phyloP scores from a whole-genome alignment of 2,113 vertebrate species.

The Felis chaus region DNA sequence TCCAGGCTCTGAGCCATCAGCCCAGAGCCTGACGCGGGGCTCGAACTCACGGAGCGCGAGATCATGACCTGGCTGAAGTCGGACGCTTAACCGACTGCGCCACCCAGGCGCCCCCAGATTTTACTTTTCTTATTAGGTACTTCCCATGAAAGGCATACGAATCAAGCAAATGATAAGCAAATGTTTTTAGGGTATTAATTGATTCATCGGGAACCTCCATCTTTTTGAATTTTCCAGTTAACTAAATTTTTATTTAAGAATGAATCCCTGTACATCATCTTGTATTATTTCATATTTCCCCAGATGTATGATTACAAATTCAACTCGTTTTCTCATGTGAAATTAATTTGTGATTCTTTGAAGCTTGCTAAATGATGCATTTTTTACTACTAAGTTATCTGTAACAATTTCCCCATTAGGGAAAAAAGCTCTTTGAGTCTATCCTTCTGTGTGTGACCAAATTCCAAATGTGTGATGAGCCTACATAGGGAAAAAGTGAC shows the following conservation, averaged over 20 bases:
- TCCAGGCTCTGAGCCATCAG: too few relatives aligned
- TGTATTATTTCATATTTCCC: conserved; percentile 59
- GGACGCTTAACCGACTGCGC: too few relatives aligned
- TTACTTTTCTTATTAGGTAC: background rate
- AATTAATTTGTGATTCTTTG: conserved; percentile 65
- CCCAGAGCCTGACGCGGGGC: too few relatives aligned
- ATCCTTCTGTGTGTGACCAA: conserved; percentile 30
- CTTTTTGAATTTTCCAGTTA: conserved; percentile 49
- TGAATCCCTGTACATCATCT: background rate
- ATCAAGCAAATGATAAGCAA: conserved; percentile 12
- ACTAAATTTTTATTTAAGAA: conserved; percentile 51
- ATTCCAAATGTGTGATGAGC: conserved; percentile 39
- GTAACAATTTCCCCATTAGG: conserved; percentile 58
- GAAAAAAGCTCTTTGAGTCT: conserved; percentile 55
- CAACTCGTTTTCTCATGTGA: conserved; percentile 55
- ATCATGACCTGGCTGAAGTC: too few relatives aligned
- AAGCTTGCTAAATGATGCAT: conserved; percentile 62
- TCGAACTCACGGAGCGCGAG: too few relatives aligned
- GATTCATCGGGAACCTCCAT: background rate
- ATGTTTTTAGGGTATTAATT: conserved; percentile 1
- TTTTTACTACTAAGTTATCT: conserved; percentile 69
- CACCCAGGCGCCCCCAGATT: too few relatives aligned
- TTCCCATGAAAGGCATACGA: background rate
- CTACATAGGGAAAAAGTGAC: background rate
- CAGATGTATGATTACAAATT: conserved; percentile 55